phyloP scores from a whole-genome alignment of 2,797 vertebrate genomes.

The Todus mexicanus region DNA sequence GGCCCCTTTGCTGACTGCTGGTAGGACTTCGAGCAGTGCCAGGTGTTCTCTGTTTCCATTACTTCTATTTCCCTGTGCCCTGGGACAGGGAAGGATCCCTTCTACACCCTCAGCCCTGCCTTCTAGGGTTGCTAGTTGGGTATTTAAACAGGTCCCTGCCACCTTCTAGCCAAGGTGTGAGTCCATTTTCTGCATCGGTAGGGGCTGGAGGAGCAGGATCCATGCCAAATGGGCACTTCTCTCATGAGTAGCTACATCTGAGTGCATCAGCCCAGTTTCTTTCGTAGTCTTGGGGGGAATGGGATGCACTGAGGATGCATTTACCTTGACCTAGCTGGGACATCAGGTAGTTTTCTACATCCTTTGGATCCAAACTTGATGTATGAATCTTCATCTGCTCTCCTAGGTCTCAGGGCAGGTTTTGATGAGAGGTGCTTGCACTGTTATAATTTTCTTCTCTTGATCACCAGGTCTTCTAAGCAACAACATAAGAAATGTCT shows the following conservation, averaged over 20 bases:
- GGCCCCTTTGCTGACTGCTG: neutral
- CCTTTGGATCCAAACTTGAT: neutral
- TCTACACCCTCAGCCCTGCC: neutral
- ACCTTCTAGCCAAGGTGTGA: neutral
- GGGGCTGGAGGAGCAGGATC: neutral
- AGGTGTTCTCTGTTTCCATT: accelerated
- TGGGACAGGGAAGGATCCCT: neutral
- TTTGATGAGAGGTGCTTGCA: neutral
- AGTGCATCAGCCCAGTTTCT: neutral
- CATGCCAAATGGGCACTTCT: neutral
- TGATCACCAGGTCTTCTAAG: neutral
- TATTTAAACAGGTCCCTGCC: neutral
- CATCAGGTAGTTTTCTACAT: neutral
- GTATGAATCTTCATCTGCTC: neutral
- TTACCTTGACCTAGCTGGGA: neutral
- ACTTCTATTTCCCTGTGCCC: neutral
- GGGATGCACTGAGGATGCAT: neutral
- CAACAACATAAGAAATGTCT: neutral
- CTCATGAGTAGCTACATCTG: neutral
- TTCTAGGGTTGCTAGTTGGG: neutral
- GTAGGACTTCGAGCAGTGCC: neutral
- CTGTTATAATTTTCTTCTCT: neutral
- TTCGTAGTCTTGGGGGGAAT: neutral
- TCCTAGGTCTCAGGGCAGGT: neutral
- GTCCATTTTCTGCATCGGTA: neutral